These are phyloP conservation scores for Volucella inanis DNA, from an alignment of 2,888 invertebrate genomes.

Conservation along the genomic window DNA sequence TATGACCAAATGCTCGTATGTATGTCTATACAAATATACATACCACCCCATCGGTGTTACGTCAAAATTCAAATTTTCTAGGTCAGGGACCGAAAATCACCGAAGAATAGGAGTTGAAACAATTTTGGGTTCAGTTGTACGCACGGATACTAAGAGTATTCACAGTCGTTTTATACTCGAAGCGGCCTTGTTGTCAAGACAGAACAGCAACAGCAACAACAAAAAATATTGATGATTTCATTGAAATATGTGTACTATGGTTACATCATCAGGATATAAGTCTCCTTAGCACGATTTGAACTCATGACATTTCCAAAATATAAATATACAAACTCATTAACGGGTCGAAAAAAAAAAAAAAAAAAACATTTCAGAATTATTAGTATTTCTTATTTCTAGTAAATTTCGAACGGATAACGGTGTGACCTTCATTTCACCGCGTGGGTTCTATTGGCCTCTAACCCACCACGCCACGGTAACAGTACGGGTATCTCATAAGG, in stretches of 20 bases:
- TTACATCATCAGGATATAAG: slow-evolving; percentile 45
- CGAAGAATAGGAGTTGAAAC: too few species aligned
- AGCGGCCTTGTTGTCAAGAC: slow-evolving; percentile 25
- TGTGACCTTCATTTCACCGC: too few species aligned
- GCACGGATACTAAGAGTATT: too few species aligned
- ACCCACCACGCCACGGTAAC: too few species aligned
- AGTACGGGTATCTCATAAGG: too few species aligned
- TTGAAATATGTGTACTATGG: slow-evolving; percentile 11
- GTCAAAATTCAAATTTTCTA: slow-evolving; percentile 45
- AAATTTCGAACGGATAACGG: too few species aligned
- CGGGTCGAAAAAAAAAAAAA: neutral
- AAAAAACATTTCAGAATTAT: neutral
- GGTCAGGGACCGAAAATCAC: slow-evolving; percentile 45
- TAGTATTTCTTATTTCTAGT: too few species aligned
- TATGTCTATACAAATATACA: too few species aligned
- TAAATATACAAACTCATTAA: neutral
- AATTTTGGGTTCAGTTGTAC: too few species aligned
- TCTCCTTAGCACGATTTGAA: slow-evolving; percentile 15
- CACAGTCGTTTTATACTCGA: neutral
- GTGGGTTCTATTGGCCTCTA: too few species aligned
- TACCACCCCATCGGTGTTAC: slow-evolving; percentile 1
- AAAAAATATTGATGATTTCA: slow-evolving; percentile 43
- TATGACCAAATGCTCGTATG: too few species aligned
- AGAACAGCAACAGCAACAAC: neutral
- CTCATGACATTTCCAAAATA: slow-evolving; percentile 25